phyloP scores from a whole-genome alignment of 2,113 vertebrate species.

The Scartelaos histophorus region DNA sequence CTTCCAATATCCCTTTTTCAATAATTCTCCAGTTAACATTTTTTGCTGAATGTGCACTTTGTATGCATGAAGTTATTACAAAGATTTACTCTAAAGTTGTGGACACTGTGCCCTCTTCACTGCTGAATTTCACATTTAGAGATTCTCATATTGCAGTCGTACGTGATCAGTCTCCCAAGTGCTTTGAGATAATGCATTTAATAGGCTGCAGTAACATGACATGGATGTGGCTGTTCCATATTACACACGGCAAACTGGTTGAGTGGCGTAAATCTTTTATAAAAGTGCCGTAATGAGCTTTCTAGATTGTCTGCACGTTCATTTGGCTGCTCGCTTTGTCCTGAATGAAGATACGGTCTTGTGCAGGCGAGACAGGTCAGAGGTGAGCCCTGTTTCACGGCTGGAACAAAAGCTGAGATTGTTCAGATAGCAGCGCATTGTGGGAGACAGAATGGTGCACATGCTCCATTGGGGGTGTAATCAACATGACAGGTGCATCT shows the following conservation, averaged over 20 bases:
- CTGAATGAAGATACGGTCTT: constrained; percentile 46
- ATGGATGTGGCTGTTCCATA: constrained; percentile 24
- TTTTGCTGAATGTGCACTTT: constrained; percentile 50
- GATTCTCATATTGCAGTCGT: constrained; percentile 13
- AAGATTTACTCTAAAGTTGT: constrained; percentile 10
- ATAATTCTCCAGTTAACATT: background rate
- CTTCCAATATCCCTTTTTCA: constrained; percentile 18
- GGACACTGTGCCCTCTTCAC: constrained; percentile 25
- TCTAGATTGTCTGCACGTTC: constrained; percentile 29
- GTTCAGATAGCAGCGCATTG: constrained; percentile 41
- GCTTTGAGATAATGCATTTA: constrained; percentile 44
- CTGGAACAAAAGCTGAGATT: constrained; percentile 47
- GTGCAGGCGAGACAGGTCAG: constrained; percentile 49
- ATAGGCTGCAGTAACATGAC: constrained; percentile 25
- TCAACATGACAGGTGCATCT: constrained; percentile 52
- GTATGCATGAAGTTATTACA: constrained; percentile 11
- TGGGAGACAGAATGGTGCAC: constrained; percentile 36
- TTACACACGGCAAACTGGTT: constrained; percentile 19
- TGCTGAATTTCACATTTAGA: constrained; percentile 31
- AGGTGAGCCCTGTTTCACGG: constrained; percentile 30
- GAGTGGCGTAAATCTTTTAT: constrained; percentile 59
- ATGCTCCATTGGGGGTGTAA: constrained; percentile 30
- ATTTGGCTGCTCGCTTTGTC: constrained; percentile 42
- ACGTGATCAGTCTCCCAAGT: constrained; percentile 35
- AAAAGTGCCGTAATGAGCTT: constrained; percentile 41